Base-by-base conservation (phyloP, 2,888 invertebrate genomes). In the Lycia hirtaria region DNA sequence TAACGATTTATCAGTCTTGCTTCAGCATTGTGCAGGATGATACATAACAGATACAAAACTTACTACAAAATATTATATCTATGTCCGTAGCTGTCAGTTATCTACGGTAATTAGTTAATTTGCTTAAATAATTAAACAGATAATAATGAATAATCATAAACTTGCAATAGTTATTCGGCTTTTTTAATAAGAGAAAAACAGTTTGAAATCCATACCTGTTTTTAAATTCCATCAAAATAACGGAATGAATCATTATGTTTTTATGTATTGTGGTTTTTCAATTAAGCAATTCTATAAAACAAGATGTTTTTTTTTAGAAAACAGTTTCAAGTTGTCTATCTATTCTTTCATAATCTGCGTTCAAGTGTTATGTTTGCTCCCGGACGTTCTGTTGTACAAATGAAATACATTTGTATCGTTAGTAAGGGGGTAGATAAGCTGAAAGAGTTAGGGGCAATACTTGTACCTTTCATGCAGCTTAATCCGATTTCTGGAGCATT, bases 1-100 rank as follows among this genome's bases (percentile, higher is more conserved):
- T 54, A 28, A 30, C 59, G 56, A 65, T 65, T 65, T 65, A 63
- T 65, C 63, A 65, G 33, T 47, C 55, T 56, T 56, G 55, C 37
- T 44, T 6, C 22, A 44, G 22, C 37, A 22, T 30, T 49, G 9
- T 12, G 10, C n/a, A 22, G 22, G 33, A 3, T 22, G 33, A 14
- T 20, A 33, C n/a, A 45, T 10, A 14, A 1, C 45, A 33, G 33
- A 45, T 4, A 15, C 10, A 33, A 1, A 33, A 45, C 22, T 22
- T 12, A 4, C 15, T 5, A 43, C 2, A n/a, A 3, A 7, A 33
- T 7, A 15, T 33, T 2, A 15, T 4, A 7, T 14, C 14, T 0
- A n/a, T 30, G 4, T n/a, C n/a, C n/a, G n/a, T n/a, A n/a, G n/a
- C n/a, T n/a, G n/a, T n/a, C n/a, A n/a, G n/a, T n/a, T n/a, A n/a